phyloP scores from a whole-genome alignment of 2,888 invertebrate genomes.

The Calephelis perditalis region DNA sequence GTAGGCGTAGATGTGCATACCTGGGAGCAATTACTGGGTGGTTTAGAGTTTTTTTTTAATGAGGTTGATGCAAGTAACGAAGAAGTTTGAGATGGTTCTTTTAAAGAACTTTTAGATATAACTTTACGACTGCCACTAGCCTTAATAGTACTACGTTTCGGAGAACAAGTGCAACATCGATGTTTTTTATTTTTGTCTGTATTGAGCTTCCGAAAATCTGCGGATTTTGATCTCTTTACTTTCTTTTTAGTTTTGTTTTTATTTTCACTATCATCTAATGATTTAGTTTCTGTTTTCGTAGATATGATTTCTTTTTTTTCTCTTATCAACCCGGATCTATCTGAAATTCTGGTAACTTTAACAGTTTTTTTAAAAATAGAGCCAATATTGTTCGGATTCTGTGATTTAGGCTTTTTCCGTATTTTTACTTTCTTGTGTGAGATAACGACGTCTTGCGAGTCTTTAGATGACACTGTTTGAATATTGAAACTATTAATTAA shows the following conservation, averaged over 20 bases:
- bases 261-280: constrained; percentile 12
- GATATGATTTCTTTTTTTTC: constrained; percentile 44
- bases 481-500: background rate
- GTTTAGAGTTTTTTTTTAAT: background rate
- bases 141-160: constrained; percentile 3
- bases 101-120: background rate
- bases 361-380: constrained; percentile 42
- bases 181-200: background rate
- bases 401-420: constrained; percentile 11
- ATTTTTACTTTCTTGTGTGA: constrained; percentile 16
- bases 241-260: constrained; percentile 9
- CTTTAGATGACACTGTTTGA: background rate
- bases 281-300: constrained; percentile 39
- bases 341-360: constrained; percentile 37
- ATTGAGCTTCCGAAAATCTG: background rate
- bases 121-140: background rate
- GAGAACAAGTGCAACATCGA: background rate
- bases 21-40: background rate
- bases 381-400: constrained; percentile 27
- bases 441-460: constrained; percentile 3
- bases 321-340: constrained; percentile 40
- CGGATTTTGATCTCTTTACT: constrained; percentile 15
- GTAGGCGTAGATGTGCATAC: background rate
- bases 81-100: background rate
- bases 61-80: background rate